Conservation (phyloP, 2,888 invertebrate genomes). For the Archaeoteleia sp. region DNA sequence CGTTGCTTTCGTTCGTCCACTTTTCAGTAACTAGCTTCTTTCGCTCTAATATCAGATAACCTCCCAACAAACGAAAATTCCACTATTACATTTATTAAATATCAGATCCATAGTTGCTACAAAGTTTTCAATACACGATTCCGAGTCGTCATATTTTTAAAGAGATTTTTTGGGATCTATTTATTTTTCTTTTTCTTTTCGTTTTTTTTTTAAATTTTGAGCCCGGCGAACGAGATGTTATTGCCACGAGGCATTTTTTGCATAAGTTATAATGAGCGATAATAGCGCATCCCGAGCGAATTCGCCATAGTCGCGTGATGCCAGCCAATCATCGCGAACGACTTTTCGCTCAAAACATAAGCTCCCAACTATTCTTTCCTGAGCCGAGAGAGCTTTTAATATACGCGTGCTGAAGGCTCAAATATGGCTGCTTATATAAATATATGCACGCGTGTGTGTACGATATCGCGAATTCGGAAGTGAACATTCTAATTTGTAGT, state of each 20-base stretch:
- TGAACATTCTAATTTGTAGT: conserved; percentile 60
- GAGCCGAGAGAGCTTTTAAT: conserved; percentile 42
- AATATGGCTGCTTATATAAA: conserved; percentile 31
- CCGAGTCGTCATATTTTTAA: too few relatives aligned
- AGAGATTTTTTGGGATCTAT: too few relatives aligned
- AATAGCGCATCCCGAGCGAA: conserved; percentile 52
- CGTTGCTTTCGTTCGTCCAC: conserved; percentile 29
- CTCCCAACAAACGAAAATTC: conserved; percentile 10
- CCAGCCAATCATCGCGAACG: conserved; percentile 65
- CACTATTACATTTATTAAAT: too few relatives aligned
- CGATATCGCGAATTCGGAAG: conserved; percentile 58
- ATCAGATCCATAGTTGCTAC: too few relatives aligned
- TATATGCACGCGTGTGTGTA: conserved; percentile 37
- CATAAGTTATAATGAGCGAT: conserved; percentile 57
- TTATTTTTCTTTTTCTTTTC: conserved; percentile 8
- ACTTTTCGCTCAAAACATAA: conserved; percentile 57
- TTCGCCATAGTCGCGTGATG: conserved; percentile 65
- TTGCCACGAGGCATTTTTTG: conserved; percentile 50
- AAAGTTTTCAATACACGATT: too few relatives aligned
- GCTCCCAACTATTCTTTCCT: conserved; percentile 29
- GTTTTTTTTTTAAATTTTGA: conserved; percentile 17
- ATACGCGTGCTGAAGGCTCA: conserved; percentile 45
- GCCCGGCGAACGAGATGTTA: conserved; percentile 10
- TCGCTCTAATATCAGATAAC: conserved; percentile 10
- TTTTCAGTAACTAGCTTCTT: conserved; percentile 18